These are phyloP conservation scores for Syngnathus scovelli DNA, from an alignment of 2,113 vertebrate species.

Conservation along the genomic window DNA sequence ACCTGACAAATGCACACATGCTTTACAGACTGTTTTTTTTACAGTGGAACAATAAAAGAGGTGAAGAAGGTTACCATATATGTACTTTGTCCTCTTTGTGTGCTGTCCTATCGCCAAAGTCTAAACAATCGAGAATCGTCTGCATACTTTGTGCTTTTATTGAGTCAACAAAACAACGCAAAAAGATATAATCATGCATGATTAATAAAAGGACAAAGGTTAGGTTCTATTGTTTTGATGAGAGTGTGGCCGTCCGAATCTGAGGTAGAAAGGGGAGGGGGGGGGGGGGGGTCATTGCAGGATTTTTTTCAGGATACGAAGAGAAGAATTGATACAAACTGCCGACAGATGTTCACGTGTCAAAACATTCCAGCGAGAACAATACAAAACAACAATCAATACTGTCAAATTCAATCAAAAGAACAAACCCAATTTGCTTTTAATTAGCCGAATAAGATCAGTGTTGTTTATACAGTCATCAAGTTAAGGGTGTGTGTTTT, in stretches of 20 bases:
- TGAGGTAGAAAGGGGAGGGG: slow-evolving; percentile 65
- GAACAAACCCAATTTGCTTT: not conserved
- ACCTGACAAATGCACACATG: not conserved
- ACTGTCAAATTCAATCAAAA: slow-evolving; percentile 43
- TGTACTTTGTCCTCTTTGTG: not conserved
- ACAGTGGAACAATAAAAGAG: not conserved
- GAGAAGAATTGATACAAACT: slow-evolving; percentile 40
- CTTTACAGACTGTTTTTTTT: not conserved
- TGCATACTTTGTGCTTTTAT: slow-evolving; percentile 74
- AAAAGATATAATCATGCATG: slow-evolving; percentile 72
- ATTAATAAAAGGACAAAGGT: slow-evolving; percentile 56
- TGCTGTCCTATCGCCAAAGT: not conserved
- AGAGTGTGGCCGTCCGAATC: slow-evolving; percentile 53
- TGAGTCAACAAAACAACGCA: slow-evolving; percentile 65
- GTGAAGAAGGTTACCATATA: not conserved
- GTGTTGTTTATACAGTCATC: slow-evolving; percentile 12
- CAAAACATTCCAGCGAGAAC: slow-evolving; percentile 56
- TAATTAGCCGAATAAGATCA: slow-evolving; percentile 10
- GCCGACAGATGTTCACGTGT: slow-evolving; percentile 43
- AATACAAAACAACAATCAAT: slow-evolving; percentile 54
- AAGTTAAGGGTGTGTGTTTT: slow-evolving; percentile 18
- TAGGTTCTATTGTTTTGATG: slow-evolving; percentile 48
- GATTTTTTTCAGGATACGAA: slow-evolving; percentile 27
- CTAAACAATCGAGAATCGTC: slow-evolving; percentile 10
- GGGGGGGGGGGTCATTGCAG: slow-evolving; percentile 48